Conservation (phyloP, 2,888 invertebrate species). For the Himalopsyche japonica region DNA sequence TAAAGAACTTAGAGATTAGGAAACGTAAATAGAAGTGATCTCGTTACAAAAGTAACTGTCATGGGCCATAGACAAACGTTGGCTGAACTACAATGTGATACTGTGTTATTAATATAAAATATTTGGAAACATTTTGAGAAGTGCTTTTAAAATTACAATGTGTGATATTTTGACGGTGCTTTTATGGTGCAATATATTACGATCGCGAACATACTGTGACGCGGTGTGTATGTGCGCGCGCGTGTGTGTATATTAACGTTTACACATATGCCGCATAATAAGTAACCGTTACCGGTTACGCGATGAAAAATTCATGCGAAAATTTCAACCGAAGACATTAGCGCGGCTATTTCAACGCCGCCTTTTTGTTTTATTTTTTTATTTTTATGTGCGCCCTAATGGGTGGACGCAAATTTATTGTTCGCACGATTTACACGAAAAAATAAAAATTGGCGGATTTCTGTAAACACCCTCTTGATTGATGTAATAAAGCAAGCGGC, state of each 20-base stretch:
- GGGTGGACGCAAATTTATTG: background rate
- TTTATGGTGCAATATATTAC: background rate
- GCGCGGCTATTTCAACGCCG: background rate
- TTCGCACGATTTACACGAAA: background rate
- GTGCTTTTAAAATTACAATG: background rate
- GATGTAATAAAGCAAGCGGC: background rate
- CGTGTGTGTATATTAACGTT: background rate
- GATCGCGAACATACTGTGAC: background rate
- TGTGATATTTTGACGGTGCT: background rate
- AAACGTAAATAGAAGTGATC: too few species aligned
- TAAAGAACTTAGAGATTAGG: too few species aligned
- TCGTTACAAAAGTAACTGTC: too few species aligned
- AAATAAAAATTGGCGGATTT: background rate
- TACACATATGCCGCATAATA: background rate
- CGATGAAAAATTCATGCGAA: background rate
- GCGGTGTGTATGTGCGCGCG: background rate
- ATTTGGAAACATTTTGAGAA: too few species aligned
- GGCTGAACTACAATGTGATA: too few species aligned
- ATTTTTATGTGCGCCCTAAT: background rate
- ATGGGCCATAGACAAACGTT: too few species aligned
- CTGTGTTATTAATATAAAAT: too few species aligned
- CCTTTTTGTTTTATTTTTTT: background rate
- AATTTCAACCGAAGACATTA: background rate
- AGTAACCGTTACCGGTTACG: background rate
- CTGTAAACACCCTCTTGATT: background rate